These are phyloP conservation scores for Hydrotaea diabolus DNA, from an alignment of 2,888 invertebrate genomes.

Conservation along the genomic window DNA sequence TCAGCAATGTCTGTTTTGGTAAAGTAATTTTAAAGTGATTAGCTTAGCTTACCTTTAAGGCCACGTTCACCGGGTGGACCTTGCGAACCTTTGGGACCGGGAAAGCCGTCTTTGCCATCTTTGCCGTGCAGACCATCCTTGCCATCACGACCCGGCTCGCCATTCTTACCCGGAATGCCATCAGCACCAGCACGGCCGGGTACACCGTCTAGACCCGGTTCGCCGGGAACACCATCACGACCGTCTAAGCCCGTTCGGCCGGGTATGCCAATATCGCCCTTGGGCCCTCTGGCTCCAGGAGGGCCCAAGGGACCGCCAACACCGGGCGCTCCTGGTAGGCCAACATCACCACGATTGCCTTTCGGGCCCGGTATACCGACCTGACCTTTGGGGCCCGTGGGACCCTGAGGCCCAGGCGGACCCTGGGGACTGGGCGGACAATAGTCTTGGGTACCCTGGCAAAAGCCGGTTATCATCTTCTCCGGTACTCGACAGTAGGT, in stretches of 20 bases:
- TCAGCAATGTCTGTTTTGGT: neutral
- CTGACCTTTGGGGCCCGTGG: conserved; percentile 79
- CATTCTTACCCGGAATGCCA: conserved; percentile 89
- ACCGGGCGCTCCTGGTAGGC: conserved; percentile 85
- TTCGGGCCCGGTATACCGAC: conserved; percentile 86
- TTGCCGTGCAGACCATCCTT: conserved; percentile 83
- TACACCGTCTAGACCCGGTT: conserved; percentile 91
- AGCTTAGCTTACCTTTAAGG: conserved; percentile 82
- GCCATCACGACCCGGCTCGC: conserved; percentile 84
- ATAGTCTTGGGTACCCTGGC: conserved; percentile 90
- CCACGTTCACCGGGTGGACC: conserved; percentile 87
- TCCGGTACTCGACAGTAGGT: conserved; percentile 93
- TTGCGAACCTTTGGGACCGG: conserved; percentile 84
- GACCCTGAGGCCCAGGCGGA: conserved; percentile 84
- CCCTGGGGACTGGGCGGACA: conserved; percentile 88
- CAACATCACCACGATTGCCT: conserved; percentile 86
- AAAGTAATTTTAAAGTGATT: neutral
- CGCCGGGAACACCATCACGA: conserved; percentile 93
- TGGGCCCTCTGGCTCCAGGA: conserved; percentile 78
- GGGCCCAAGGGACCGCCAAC: conserved; percentile 81
- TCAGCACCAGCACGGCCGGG: conserved; percentile 93
- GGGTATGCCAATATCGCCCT: conserved; percentile 83
- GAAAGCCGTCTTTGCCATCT: conserved; percentile 84
- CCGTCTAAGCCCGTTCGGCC: conserved; percentile 91
- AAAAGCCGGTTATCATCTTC: conserved; percentile 91